Conservation (phyloP, 2,113 vertebrate species). For the Carassius auratus region DNA sequence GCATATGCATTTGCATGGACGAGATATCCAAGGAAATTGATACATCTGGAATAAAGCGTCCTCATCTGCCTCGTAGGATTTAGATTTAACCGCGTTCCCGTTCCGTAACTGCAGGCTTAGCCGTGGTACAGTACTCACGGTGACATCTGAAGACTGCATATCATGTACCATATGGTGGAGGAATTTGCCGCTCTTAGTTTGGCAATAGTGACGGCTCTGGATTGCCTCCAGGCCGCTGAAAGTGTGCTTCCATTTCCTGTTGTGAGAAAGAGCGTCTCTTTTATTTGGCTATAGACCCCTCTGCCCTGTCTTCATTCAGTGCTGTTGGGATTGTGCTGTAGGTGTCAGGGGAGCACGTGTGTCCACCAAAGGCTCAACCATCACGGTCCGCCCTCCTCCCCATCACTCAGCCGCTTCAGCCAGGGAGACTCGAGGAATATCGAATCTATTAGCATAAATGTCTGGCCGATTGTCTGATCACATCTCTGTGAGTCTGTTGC, state of each 20-base stretch:
- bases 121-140: constrained; percentile 29
- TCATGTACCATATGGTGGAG: constrained; percentile 58
- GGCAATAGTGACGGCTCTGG: constrained; percentile 26
- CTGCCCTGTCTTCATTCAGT: constrained; percentile 16
- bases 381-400: constrained; percentile 45
- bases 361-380: too few relatives aligned
- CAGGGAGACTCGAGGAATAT: constrained; percentile 60
- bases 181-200: constrained; percentile 49
- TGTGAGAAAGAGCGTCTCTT: constrained; percentile 51
- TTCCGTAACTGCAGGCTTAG: constrained; percentile 32
- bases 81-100: constrained; percentile 52
- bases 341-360: constrained; percentile 44
- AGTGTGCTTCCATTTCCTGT: constrained; percentile 30
- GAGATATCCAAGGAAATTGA: constrained; percentile 92
- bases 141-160: constrained; percentile 44
- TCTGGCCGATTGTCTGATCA: constrained; percentile 60
- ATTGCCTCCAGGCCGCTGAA: constrained; percentile 31
- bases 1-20: constrained; percentile 93
- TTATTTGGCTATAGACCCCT: constrained; percentile 19
- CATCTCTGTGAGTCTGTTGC: constrained; percentile 59
- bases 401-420: constrained; percentile 49
- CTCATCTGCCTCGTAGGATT: constrained; percentile 81
- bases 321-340: constrained; percentile 41
- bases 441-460: constrained; percentile 74
- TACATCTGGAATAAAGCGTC: constrained; percentile 90